Evolutionary conservation across 2,888 invertebrate genomes (phyloP).

Genomic region (Brachyopa scutellaris): DNA sequence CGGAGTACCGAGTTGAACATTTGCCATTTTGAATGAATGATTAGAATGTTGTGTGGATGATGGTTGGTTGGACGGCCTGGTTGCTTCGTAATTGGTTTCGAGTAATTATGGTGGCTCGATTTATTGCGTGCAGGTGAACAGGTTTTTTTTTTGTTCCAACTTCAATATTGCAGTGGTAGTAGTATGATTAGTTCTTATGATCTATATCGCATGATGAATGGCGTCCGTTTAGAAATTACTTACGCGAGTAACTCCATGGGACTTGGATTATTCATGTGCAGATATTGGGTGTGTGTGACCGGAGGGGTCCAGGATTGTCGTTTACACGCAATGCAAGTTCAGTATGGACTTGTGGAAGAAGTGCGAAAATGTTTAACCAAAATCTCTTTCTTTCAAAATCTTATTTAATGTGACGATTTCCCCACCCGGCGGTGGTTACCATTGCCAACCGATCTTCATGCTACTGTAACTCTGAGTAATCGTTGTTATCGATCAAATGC

Average conservation of each 20-base stretch:
- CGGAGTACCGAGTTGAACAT: slow-evolving; percentile 25
- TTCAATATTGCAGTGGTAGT: slow-evolving; percentile 6
- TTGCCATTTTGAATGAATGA: slow-evolving; percentile 67
- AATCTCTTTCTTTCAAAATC: too few relatives aligned
- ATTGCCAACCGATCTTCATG: too few relatives aligned
- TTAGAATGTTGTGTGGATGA: slow-evolving; percentile 48
- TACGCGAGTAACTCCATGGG: slow-evolving; percentile 21
- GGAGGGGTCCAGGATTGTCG: too few relatives aligned
- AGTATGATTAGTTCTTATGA: slow-evolving; percentile 54
- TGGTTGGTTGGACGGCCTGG: slow-evolving; percentile 21
- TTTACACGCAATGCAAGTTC: too few relatives aligned
- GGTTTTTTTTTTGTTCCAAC: slow-evolving; percentile 33
- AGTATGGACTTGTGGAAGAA: too few relatives aligned
- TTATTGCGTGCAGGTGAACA: slow-evolving; percentile 72
- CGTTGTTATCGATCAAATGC: slow-evolving; percentile 22
- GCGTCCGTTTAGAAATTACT: slow-evolving; percentile 67
- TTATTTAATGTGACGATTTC: too few relatives aligned
- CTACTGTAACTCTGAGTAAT: slow-evolving; percentile 4
- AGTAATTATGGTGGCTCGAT: slow-evolving; percentile 66
- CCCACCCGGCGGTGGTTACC: too few relatives aligned
- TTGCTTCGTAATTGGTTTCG: slow-evolving; percentile 65
- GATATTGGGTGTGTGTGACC: slow-evolving; percentile 39
- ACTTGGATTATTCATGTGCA: slow-evolving; percentile 49
- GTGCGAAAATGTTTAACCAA: too few relatives aligned
- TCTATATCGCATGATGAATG: slow-evolving; percentile 70